Base-by-base conservation (phyloP, 2,888 invertebrate genomes). In the Latheticus oryzae region DNA sequence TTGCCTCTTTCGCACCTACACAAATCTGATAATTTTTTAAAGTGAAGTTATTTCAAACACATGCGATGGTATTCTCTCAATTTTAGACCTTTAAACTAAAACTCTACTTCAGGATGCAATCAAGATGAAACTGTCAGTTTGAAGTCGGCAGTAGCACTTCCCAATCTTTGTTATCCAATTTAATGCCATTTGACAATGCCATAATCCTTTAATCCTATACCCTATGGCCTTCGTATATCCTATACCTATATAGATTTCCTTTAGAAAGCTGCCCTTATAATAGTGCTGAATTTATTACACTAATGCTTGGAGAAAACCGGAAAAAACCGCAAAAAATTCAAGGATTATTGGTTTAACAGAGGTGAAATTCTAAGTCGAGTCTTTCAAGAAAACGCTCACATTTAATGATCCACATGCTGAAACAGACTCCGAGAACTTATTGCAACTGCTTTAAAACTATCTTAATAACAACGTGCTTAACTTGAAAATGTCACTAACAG, bases 181-280 rank as follows among this genome's bases (percentile, higher is more conserved):
- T 72, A 72, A 73, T 70, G 68, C 71, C 70, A 61, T 71, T 69
- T 71, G 72, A 72, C 72, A 71, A 71, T 68, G 64, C 63, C 63
- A 64, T 72, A 73, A 72, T 71, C 73, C 72, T 61, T 64, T 72
- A 71, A 73, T 71, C 72, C 66, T 51, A 65, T 66, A 65, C 66
- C 67, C 66, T 66, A 68, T 66, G 66, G 61, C 67, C 64, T 58
- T 58, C 60, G 64, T 66, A 64, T 61, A 52, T 52, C 52, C 62
- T 65, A 52, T 62, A 62, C 60, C 61, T 61, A 60, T 62, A 64
- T 63, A 64, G 58, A 63, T 62, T 62, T 65, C 57, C 63, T 64
- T 56, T 58, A 51, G 26, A 55, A 62, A 62, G 58, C 60, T 59
- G 52, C 54, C 54, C 54, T 54, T 54, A 54, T 56, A 56, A 56